Conservation (phyloP, 2,113 vertebrate genomes). For the Fulica atra region DNA sequence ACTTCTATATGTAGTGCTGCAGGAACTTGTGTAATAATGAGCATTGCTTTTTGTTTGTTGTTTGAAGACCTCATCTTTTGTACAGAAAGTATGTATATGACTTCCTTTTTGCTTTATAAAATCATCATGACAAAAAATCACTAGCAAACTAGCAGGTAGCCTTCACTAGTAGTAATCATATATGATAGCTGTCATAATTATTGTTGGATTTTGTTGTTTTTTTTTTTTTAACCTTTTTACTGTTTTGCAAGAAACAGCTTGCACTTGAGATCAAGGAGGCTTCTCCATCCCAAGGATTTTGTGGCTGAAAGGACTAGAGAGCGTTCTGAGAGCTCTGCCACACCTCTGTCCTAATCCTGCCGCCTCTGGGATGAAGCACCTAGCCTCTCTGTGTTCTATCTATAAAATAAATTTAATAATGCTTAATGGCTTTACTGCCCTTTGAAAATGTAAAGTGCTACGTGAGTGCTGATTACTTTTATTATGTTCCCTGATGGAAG, state of each 20-base stretch:
- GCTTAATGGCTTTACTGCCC: conserved; percentile 47
- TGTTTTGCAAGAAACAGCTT: not conserved
- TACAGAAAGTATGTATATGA: not conserved
- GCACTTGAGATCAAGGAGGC: not conserved
- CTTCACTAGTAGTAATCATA: not conserved
- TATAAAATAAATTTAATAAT: conserved; percentile 64
- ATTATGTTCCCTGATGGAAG: conserved; percentile 44
- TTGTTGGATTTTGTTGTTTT: not conserved
- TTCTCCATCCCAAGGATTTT: not conserved
- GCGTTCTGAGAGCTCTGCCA: not conserved
- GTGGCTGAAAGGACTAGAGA: not conserved
- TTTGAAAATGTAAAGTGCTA: conserved; percentile 55
- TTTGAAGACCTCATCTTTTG: not conserved
- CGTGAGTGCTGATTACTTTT: conserved; percentile 54
- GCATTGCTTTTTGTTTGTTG: not conserved
- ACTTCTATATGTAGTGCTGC: not conserved
- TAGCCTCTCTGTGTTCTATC: conserved; percentile 24
- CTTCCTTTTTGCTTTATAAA: not conserved
- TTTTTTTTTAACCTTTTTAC: not conserved
- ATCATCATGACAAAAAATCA: not conserved
- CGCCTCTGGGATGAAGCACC: conserved; percentile 19
- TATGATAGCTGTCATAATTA: not conserved
- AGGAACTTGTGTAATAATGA: not conserved
- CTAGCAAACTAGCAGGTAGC: not conserved
- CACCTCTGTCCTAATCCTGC: conserved; percentile 15